Conservation (phyloP, 1,140 invertebrate genomes). For the Pseudomyrmex concolor region DNA sequence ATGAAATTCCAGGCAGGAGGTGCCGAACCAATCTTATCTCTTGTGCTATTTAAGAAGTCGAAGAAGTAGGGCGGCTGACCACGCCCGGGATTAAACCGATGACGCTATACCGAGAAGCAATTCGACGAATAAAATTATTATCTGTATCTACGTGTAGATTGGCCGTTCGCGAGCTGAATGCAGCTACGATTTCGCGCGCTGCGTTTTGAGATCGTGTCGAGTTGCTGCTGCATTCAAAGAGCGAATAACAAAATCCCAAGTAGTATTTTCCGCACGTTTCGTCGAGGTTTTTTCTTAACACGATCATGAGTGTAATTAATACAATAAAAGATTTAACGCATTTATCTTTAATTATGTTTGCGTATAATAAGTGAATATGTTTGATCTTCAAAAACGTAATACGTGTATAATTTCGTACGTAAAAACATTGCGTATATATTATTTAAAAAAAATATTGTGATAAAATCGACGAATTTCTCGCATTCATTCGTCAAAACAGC, state of each 20-base stretch:
- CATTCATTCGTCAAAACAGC: constrained; percentile 56
- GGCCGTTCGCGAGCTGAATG: constrained; percentile 22
- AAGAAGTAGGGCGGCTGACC: constrained; percentile 73
- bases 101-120: constrained; percentile 34
- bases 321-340: too few species aligned
- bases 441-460: neutral
- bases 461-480: neutral
- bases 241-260: neutral
- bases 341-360: too few species aligned
- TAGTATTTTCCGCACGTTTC: neutral
- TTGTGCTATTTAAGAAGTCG: constrained; percentile 72
- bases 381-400: neutral
- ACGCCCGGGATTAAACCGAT: constrained; percentile 72
- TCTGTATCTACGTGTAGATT: constrained; percentile 37
- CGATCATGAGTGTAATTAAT: neutral
- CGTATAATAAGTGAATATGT: neutral
- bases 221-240: neutral
- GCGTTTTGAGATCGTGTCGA: neutral
- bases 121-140: constrained; percentile 58
- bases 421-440: too few species aligned
- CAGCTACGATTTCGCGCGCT: constrained; percentile 9
- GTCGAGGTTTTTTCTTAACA: neutral
- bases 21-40: constrained; percentile 74
- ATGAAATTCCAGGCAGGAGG: constrained; percentile 73
- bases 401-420: too few species aligned